Evolutionary conservation across 2,888 invertebrate genomes (phyloP), one percentile per base, ranked within the genome.

Genomic region (Lepidonotus clava): DNA sequence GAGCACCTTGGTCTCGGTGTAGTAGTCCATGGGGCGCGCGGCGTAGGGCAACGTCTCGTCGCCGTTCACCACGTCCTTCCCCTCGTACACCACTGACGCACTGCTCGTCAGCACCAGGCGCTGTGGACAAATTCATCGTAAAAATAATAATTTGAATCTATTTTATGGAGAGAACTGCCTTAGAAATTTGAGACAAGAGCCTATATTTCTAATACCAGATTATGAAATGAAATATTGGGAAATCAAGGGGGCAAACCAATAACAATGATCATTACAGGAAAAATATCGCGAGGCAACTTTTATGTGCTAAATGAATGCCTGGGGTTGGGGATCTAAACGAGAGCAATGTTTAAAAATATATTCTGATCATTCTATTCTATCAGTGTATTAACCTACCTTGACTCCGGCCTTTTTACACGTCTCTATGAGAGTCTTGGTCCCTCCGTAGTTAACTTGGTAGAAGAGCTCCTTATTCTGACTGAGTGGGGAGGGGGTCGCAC

Each of bases 21-120:
- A 93, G 84, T 90, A 91, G 86, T 93, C 93, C 46, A 92, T 87
- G 0, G 92, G 92, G 86, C 89, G 89, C 2, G 85, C 51, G 24
- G 93, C 92, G 86, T 93, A 93, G 0, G 93, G 92, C 40, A 91
- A 80, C 18, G 90, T 89, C 84, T 93, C 92, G 38, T 77, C 88
- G 0, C 92, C 93, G 87, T 91, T 90, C 67, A 88, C 56, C 21
- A 93, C 90, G 87, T 92, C 92, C 28, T 87, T 88, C 4, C 93
- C 93, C 56, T 92, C 91, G 86, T 92, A 93, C 34, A 93, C 91
- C 36, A 93, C 92, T 89, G 92, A 92, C 28, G 92, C 92, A 88
- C 91, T 91, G 87, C 93, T 93, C 2, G 92, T 92, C 83, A 93
- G 85, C 14, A 93, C 91, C 66, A 93, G 87, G 32, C 89, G 88